Conservation (phyloP, 92 coral and sea anemone species). For the Siderastrea siderea region DNA sequence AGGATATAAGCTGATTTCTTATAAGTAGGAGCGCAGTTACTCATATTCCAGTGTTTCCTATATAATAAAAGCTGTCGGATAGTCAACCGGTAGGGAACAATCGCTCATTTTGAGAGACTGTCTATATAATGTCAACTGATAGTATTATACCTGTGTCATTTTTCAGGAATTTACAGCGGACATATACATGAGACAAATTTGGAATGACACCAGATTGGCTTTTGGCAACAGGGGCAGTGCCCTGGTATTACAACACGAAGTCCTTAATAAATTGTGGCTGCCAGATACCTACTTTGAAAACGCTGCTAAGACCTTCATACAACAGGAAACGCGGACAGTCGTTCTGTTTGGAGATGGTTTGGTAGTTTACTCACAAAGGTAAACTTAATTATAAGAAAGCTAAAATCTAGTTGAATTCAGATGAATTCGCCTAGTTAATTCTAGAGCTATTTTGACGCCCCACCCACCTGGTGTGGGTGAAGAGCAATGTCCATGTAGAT, state of each 20-base stretch:
- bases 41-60: too few relatives aligned
- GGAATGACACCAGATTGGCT: conserved; percentile 23
- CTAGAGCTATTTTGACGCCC: too few relatives aligned
- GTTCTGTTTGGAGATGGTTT: conserved; percentile 28
- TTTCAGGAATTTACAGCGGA: conserved; percentile 30
- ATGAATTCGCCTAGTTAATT: too few relatives aligned
- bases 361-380: conserved; percentile 24
- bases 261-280: conserved; percentile 8
- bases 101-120: too few relatives aligned
- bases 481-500: too few relatives aligned
- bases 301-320: conserved; percentile 21
- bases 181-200: conserved; percentile 31
- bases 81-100: too few relatives aligned
- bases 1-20: too few relatives aligned
- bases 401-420: too few relatives aligned
- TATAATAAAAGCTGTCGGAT: too few relatives aligned
- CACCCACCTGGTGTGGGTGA: too few relatives aligned
- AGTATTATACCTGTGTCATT: neutral
- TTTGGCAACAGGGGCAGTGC: conserved; percentile 23
- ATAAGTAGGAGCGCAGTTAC: too few relatives aligned
- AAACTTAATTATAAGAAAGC: neutral
- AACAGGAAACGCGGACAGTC: conserved; percentile 9
- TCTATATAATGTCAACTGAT: too few relatives aligned
- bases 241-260: conserved; percentile 5
- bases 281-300: conserved; percentile 51